Conservation (phyloP, 2,888 invertebrate species). For the Tuta absoluta region DNA sequence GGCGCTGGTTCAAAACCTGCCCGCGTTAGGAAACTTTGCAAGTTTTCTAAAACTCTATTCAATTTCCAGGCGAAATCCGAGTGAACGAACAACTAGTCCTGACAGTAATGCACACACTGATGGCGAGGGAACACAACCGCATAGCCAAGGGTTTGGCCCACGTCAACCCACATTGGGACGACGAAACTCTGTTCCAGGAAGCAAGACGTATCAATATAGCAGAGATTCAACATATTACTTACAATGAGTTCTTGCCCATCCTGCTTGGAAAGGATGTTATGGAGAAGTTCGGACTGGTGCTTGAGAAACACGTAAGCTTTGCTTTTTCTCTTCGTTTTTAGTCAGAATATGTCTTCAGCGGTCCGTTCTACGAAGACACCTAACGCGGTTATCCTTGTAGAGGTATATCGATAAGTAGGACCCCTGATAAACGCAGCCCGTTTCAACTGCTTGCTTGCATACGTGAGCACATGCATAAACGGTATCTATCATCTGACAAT, state of each 20-base stretch:
- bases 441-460: too few species aligned
- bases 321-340: neutral
- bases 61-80: conserved; percentile 88
- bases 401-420: too few species aligned
- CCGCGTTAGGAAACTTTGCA: too few species aligned
- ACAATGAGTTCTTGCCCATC: conserved; percentile 94
- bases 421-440: too few species aligned
- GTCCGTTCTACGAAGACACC: too few species aligned
- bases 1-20: too few species aligned
- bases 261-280: conserved; percentile 94
- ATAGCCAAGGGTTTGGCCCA: conserved; percentile 87
- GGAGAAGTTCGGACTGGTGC: conserved; percentile 92
- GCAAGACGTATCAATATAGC: conserved; percentile 91
- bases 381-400: too few species aligned
- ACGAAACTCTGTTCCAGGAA: conserved; percentile 95
- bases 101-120: conserved; percentile 94
- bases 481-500: too few species aligned
- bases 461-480: too few species aligned
- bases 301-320: conserved; percentile 86
- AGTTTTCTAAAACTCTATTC: neutral
- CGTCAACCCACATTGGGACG: conserved; percentile 96
- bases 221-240: conserved; percentile 93
- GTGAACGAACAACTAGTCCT: conserved; percentile 95
- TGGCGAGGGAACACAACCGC: conserved; percentile 95
- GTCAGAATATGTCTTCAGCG: neutral